Base-by-base conservation (phyloP, 2,888 invertebrate species). In the Oscheius sp. region DNA sequence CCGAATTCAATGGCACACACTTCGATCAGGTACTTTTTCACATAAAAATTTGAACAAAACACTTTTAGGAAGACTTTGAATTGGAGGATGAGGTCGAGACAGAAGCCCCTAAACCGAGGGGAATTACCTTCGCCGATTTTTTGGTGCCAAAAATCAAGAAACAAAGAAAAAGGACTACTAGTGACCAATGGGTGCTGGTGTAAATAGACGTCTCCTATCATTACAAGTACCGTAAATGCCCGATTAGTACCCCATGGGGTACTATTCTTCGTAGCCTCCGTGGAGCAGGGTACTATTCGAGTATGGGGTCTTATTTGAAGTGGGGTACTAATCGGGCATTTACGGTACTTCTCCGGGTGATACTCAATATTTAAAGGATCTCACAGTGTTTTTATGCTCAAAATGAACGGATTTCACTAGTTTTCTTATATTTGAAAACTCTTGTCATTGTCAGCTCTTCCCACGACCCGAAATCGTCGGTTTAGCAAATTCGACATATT, bases 101-200 rank as follows among this genome's bases (percentile, higher is more conserved):
- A 7, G 61, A 41, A 12, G 21, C 21, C n/a, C 61, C 61, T 7
- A 61, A 61, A 41, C 29, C 58, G 29, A 16, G 13, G 3, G 1
- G 43, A n/a, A 12, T 61, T 6, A 61, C 43, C 23, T 41, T 61
- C 9, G 61, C 61, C 2, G 61, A 61, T 43, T 61, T 61, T 13
- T 21, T 61, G 41, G 45, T 61, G 7, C 61, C 61, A 1, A 41
- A 23, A 43, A 18, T 61, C 0, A 61, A 2, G 43, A 1, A 21
- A 2, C 61, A 61, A 43, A 43, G 43, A 21, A 61, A 25, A 18
- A 61, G 43, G 43, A 43, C 61, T 9, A 61, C 18, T 9, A 61
- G 61, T 43, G 61, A 61, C n/a, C 41, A 61, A 45, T 61, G 61
- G 61, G 61, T 61, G 2, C 12, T 61, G 18, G 61, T 61, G 6